A percentile compares a stretch with the other conserved stretches of the same genome.
These are phyloP conservation scores for Daboia siamensis DNA, from an alignment of 2,113 vertebrate genomes.

Conservation along the genomic window DNA sequence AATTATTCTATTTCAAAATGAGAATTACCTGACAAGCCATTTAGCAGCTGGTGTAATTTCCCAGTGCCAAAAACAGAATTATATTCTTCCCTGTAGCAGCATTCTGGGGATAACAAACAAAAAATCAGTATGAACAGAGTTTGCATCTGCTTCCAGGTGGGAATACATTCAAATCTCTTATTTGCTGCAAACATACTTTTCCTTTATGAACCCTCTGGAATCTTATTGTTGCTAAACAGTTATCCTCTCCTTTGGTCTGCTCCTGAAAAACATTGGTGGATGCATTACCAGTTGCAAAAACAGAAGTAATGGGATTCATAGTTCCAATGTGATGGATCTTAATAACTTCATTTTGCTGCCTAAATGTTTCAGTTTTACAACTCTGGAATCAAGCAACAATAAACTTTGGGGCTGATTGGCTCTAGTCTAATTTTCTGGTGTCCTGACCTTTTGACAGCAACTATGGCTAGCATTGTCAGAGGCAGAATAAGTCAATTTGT, in stretches of 20 bases:
- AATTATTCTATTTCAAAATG: not conserved
- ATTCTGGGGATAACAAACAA: not conserved
- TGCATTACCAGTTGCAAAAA: not conserved
- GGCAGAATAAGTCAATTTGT: not conserved
- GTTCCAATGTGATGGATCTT: not conserved
- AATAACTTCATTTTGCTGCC: not conserved
- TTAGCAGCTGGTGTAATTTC: slow-evolving; percentile 10
- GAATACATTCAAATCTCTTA: not conserved
- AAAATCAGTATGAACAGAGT: not conserved
- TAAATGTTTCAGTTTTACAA: not conserved
- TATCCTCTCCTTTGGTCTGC: not conserved
- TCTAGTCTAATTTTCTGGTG: not conserved
- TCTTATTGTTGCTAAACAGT: not conserved
- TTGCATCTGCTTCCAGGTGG: not conserved
- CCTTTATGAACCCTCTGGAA: slow-evolving; percentile 8
- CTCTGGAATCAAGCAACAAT: not conserved
- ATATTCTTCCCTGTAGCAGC: not conserved
- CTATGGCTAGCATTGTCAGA: not conserved
- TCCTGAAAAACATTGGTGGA: not conserved
- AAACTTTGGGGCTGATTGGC: not conserved
- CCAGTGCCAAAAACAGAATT: not conserved
- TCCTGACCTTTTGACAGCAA: not conserved
- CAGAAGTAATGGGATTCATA: not conserved
- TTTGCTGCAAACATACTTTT: not conserved
- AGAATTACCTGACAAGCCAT: slow-evolving; percentile 15